Percentiles rank a stretch among this genome's conserved stretches.
Evolutionary conservation across 1,140 invertebrate species (phyloP).

Genomic region (Lucilia sericata): DNA sequence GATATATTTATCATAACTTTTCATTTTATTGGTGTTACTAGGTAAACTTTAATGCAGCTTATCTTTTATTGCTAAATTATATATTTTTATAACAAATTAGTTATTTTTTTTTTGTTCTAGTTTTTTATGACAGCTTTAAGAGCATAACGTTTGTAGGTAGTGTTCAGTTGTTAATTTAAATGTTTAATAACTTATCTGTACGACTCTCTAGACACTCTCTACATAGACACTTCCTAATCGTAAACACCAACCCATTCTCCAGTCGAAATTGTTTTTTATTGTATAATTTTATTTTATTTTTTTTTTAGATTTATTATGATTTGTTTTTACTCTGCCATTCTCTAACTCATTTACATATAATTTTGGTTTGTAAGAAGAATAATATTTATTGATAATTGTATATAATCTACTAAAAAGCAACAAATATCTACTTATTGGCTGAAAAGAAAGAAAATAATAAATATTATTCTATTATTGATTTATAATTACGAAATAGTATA

Average conservation of each 20-base stretch:
- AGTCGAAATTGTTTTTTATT: background rate
- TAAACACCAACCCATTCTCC: background rate
- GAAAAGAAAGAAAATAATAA: too few relatives aligned
- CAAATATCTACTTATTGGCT: too few relatives aligned
- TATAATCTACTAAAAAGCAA: background rate
- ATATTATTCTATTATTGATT: too few relatives aligned
- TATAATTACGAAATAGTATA: background rate
- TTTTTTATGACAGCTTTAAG: background rate
- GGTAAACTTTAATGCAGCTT: background rate
- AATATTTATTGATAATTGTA: background rate
- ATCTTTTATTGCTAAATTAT: background rate
- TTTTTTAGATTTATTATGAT: background rate
- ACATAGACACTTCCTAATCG: background rate
- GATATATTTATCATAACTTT: background rate
- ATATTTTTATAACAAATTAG: background rate
- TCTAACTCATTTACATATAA: background rate
- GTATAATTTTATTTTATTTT: background rate
- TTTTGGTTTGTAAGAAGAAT: background rate
- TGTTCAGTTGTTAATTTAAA: background rate
- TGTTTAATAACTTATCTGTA: background rate
- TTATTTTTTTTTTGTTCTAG: background rate
- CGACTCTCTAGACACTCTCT: background rate
- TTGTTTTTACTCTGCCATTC: background rate
- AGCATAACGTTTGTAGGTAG: background rate
- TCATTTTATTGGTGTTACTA: background rate